These are phyloP conservation scores for Coleophora flavipennella DNA, from an alignment of 2,888 invertebrate species.

Conservation along the genomic window DNA sequence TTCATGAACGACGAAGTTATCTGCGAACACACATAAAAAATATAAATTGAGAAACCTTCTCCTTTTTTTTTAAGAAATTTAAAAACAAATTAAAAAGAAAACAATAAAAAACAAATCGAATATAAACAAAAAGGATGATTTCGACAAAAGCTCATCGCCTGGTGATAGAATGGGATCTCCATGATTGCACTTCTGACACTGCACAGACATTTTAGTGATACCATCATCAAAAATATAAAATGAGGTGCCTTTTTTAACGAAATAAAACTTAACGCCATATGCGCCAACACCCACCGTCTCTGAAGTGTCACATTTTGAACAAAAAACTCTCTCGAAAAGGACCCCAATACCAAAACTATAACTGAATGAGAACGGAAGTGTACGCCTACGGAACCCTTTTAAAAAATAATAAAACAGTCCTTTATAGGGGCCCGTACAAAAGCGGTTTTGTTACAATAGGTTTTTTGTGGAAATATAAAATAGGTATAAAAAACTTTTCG, in stretches of 20 bases:
- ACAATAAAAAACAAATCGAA: too few species aligned
- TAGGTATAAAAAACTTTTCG: constrained; percentile 6
- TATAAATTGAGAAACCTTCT: too few species aligned
- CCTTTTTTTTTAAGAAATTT: too few species aligned
- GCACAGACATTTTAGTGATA: too few species aligned
- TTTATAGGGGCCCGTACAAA: constrained; percentile 19
- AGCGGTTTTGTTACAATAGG: constrained; percentile 21
- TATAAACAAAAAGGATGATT: too few species aligned
- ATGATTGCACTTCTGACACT: too few species aligned
- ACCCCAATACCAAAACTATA: constrained; percentile 20
- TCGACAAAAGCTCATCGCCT: too few species aligned
- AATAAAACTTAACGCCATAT: constrained; percentile 7
- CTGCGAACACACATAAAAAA: too few species aligned
- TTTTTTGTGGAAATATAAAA: constrained; percentile 14
- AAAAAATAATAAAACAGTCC: constrained; percentile 36
- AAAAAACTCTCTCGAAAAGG: constrained; percentile 22
- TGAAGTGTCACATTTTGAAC: constrained; percentile 30
- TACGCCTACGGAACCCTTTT: constrained; percentile 39
- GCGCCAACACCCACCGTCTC: constrained; percentile 16
- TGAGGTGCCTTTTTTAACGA: constrained; percentile 1
- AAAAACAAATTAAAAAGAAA: too few species aligned
- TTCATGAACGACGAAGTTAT: too few species aligned
- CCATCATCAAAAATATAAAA: too few species aligned
- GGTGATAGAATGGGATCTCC: too few species aligned
- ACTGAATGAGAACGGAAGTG: constrained; percentile 29